Evolutionary conservation across 2,888 invertebrate species (phyloP).

Genomic region (Corbicula japonica): DNA sequence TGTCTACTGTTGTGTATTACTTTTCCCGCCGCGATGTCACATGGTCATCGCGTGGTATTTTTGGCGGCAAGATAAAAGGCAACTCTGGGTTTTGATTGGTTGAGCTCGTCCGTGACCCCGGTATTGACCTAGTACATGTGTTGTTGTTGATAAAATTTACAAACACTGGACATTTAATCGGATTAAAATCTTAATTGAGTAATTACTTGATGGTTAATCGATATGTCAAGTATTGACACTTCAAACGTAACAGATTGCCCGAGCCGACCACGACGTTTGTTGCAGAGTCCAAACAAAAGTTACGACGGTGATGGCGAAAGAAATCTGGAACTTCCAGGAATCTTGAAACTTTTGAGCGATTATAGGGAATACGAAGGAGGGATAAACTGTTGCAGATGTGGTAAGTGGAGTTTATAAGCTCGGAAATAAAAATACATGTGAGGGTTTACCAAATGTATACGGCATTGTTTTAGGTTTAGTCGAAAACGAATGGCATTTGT

Average conservation of each 20-base stretch:
- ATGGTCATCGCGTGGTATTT: constrained; percentile 58
- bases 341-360: constrained; percentile 73
- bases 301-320: constrained; percentile 73
- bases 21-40: constrained; percentile 72
- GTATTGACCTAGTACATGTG: constrained; percentile 60
- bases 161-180: not conserved
- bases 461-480: not conserved
- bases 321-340: constrained; percentile 75
- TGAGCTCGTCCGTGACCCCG: constrained; percentile 22
- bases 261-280: constrained; percentile 66
- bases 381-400: constrained; percentile 81
- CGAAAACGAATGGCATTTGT: not conserved
- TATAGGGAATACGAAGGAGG: constrained; percentile 81
- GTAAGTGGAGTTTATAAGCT: constrained; percentile 65
- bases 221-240: constrained; percentile 64
- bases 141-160: constrained; percentile 65
- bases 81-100: constrained; percentile 47
- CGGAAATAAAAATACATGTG: not conserved
- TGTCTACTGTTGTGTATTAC: constrained; percentile 60
- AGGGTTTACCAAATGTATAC: not conserved
- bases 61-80: constrained; percentile 58
- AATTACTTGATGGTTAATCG: constrained; percentile 34
- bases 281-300: constrained; percentile 67
- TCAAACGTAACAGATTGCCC: constrained; percentile 50
- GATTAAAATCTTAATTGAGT: not conserved